Evolutionary conservation across 1,140 invertebrate genomes (phyloP).

Genomic region (Bombus ignitus): DNA sequence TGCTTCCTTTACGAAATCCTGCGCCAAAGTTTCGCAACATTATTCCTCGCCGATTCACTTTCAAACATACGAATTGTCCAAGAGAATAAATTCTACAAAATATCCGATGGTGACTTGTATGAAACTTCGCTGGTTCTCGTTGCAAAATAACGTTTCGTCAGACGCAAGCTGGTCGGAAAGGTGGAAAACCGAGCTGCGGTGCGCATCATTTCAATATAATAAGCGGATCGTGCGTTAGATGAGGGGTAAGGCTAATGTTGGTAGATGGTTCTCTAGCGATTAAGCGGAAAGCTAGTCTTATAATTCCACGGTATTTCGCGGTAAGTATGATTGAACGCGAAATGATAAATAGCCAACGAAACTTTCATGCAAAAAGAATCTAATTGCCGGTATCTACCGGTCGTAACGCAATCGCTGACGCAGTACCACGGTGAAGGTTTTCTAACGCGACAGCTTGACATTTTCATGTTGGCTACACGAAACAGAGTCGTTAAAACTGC

Average conservation of each 20-base stretch:
- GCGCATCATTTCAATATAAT: conserved; percentile 32
- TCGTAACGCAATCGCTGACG: conserved; percentile 28
- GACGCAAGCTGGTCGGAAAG: too few relatives aligned
- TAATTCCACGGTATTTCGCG: background rate
- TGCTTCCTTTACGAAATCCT: background rate
- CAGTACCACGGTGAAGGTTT: conserved; percentile 16
- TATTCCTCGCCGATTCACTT: background rate
- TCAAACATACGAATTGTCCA: background rate
- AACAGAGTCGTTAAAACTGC: background rate
- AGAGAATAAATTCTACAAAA: background rate
- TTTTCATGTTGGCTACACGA: background rate
- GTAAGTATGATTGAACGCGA: background rate
- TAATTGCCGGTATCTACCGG: conserved; percentile 7
- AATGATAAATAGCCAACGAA: background rate
- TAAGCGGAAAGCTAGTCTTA: background rate
- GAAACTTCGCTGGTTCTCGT: background rate
- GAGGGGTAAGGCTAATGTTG: conserved; percentile 21
- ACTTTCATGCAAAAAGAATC: background rate
- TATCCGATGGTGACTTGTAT: background rate
- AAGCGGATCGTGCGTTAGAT: conserved; percentile 5
- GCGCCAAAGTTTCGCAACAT: background rate
- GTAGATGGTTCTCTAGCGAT: background rate
- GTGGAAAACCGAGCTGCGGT: background rate
- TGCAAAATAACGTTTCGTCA: background rate
- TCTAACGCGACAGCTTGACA: conserved; percentile 12